Evolutionary conservation across 1,140 invertebrate genomes (phyloP).

Genomic region (Aphidius ervi): DNA sequence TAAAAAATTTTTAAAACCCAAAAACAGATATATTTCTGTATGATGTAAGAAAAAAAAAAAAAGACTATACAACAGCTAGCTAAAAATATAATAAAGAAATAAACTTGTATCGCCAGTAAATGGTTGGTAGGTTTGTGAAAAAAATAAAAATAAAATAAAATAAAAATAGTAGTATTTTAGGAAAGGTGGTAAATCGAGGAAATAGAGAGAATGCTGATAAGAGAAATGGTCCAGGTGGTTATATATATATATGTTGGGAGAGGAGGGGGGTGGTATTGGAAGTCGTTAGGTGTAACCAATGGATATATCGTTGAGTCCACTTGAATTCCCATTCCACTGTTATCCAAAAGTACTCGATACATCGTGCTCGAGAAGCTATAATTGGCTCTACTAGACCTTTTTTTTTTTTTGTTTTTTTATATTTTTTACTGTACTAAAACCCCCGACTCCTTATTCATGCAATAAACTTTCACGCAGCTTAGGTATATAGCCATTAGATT

Average conservation of each 20-base stretch:
- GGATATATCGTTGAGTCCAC: constrained; percentile 15
- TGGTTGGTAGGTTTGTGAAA: no score
- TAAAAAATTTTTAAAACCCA: no score
- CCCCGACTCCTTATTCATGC: constrained; percentile 9
- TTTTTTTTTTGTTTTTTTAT: background rate
- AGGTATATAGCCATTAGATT: constrained; percentile 30
- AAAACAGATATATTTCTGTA: no score
- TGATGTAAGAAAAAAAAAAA: no score
- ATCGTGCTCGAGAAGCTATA: constrained; percentile 35
- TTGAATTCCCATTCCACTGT: constrained; percentile 16
- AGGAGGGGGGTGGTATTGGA: no score
- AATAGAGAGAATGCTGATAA: constrained; percentile 17
- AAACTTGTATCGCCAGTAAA: no score
- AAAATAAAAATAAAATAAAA: background rate
- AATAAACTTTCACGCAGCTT: constrained; percentile 40
- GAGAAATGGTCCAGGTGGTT: constrained; percentile 13
- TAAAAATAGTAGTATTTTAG: no score
- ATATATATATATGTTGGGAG: background rate
- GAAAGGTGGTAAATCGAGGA: background rate
- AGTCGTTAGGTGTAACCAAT: constrained; percentile 1
- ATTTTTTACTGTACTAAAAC: no score
- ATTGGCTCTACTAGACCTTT: constrained; percentile 32
- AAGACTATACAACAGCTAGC: no score
- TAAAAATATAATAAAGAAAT: no score
- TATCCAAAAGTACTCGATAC: constrained; percentile 34